A percentile compares a stretch with the other conserved stretches of the same genome.
phyloP scores from a whole-genome alignment of 1,140 invertebrate genomes.

The Atopsyche davidsoni region DNA sequence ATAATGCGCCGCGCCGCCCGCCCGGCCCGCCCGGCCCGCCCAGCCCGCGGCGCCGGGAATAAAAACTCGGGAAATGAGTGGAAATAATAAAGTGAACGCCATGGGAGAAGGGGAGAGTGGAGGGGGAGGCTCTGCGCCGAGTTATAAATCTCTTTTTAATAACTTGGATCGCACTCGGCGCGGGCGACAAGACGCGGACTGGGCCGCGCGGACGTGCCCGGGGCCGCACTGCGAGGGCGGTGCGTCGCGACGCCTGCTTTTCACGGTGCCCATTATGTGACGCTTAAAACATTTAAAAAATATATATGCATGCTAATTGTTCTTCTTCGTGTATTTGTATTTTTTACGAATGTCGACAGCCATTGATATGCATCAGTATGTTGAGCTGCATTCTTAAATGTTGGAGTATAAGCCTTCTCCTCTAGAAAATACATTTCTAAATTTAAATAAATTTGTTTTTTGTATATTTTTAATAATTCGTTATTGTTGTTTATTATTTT shows the following conservation, averaged over 20 bases:
- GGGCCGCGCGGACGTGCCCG: not conserved
- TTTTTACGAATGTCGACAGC: no score
- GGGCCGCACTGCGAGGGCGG: not conserved
- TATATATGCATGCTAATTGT: no score
- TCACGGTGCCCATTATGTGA: no score
- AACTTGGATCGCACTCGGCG: constrained; percentile 23
- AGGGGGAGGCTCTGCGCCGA: not conserved
- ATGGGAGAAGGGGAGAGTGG: not conserved
- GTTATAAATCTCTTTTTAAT: constrained; percentile 32
- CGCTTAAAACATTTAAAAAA: no score
- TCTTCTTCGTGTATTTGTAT: no score
- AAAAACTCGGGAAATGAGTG: constrained; percentile 19
- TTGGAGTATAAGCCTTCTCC: no score
- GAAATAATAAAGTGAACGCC: constrained; percentile 27
- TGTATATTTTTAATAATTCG: not conserved
- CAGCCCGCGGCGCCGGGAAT: constrained; percentile 5
- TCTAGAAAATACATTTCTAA: no score
- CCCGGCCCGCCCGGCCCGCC: not conserved
- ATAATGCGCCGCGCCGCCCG: constrained; percentile 5
- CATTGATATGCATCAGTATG: no score
- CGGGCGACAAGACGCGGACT: not conserved
- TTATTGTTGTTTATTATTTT: not conserved
- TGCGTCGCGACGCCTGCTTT: not conserved
- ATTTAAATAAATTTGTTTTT: no score
- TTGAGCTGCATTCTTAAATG: no score